phyloP scores from a whole-genome alignment of 2,888 invertebrate genomes.

The Herminia tarsipennalis region DNA sequence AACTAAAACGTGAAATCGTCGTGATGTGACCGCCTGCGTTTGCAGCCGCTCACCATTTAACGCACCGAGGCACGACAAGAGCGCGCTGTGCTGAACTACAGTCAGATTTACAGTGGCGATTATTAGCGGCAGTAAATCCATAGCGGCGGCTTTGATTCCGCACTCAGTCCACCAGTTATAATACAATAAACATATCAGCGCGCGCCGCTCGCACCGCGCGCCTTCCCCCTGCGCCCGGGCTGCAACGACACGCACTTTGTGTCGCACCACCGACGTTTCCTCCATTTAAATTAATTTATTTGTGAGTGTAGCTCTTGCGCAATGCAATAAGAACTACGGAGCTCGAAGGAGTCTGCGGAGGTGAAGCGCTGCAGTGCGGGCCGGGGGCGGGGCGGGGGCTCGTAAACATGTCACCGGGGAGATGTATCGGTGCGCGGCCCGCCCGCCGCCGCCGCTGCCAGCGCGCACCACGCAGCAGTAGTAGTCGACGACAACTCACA shows the following conservation, averaged over 20 bases:
- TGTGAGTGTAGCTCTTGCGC: conserved; percentile 48
- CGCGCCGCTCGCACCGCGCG: background rate
- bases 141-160: conserved; percentile 35
- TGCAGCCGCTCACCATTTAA: no score
- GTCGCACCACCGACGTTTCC: conserved; percentile 48
- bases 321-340: conserved; percentile 55
- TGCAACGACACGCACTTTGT: conserved; percentile 41
- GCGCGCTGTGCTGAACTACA: no score
- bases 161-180: conserved; percentile 39
- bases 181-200: conserved; percentile 44
- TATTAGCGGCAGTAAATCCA: conserved; percentile 44
- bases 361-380: conserved; percentile 9
- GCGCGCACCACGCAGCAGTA: conserved; percentile 9
- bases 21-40: no score
- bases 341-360: conserved; percentile 13
- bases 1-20: no score
- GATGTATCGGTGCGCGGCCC: conserved; percentile 55
- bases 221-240: background rate
- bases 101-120: conserved; percentile 32
- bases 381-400: conserved; percentile 37
- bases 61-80: background rate
- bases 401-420: conserved; percentile 71
- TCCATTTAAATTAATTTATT: conserved; percentile 73
- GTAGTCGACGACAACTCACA: background rate
- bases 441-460: conserved; percentile 42